Conservation (phyloP, 2,888 invertebrate species). For the Endotricha flammealis region DNA sequence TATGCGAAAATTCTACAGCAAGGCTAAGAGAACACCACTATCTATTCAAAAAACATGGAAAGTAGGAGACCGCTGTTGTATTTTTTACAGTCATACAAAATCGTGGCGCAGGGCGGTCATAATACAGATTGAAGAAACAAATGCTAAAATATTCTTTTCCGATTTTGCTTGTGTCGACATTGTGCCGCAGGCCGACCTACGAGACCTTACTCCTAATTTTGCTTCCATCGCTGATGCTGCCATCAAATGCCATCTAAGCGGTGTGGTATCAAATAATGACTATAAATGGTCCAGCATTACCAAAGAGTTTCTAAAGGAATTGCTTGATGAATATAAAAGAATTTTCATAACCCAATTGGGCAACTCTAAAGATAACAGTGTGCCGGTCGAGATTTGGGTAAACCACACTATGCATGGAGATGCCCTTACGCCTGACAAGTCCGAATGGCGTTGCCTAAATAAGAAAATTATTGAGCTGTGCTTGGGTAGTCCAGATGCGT, state of each 20-base stretch:
- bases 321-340: conserved; percentile 68
- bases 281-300: conserved; percentile 80
- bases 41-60: conserved; percentile 69
- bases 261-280: conserved; percentile 81
- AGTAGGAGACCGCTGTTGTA: conserved; percentile 68
- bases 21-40: conserved; percentile 30
- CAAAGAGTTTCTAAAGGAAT: conserved; percentile 77
- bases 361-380: conserved; percentile 60
- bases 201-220: conserved; percentile 71
- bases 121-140: conserved; percentile 48
- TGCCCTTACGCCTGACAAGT: conserved; percentile 81
- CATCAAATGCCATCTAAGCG: conserved; percentile 82
- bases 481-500: conserved; percentile 70
- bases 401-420: conserved; percentile 78
- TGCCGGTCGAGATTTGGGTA: conserved; percentile 82
- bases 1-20: conserved; percentile 73
- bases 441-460: conserved; percentile 83
- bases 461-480: conserved; percentile 82
- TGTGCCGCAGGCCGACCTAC: conserved; percentile 63
- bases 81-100: conserved; percentile 60
- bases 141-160: conserved; percentile 78
- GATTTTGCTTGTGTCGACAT: conserved; percentile 80
- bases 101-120: conserved; percentile 81
- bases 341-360: conserved; percentile 77
- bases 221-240: conserved; percentile 74